phyloP scores from a whole-genome alignment of 2,888 invertebrate genomes.

The Sminthurides aquaticus region DNA sequence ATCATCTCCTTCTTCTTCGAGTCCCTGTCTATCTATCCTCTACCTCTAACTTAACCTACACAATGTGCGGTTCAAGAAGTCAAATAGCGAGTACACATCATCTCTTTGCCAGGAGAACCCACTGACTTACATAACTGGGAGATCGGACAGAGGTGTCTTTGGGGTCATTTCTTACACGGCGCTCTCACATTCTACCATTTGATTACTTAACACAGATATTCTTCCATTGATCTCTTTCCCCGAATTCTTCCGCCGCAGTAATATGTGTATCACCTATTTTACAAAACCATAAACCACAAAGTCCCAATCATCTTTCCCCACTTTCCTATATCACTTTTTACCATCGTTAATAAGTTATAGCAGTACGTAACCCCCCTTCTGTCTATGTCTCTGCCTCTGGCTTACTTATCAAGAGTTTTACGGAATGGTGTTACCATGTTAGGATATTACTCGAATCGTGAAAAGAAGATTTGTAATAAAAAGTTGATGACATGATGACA shows the following conservation, averaged over 20 bases:
- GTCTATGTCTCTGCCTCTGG: background rate
- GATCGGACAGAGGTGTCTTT: background rate
- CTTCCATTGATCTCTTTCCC: slow-evolving; percentile 4
- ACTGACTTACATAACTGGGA: slow-evolving; percentile 23
- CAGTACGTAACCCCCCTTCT: background rate
- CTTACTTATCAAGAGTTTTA: no score
- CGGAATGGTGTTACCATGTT: no score
- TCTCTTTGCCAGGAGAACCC: slow-evolving; percentile 11
- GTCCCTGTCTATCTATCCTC: background rate
- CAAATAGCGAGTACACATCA: background rate
- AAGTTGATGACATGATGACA: no score
- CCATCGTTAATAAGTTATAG: background rate
- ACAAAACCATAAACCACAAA: background rate
- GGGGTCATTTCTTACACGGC: slow-evolving; percentile 15
- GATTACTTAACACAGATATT: slow-evolving; percentile 17
- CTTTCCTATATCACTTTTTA: background rate
- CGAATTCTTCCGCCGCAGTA: background rate
- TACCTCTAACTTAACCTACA: background rate
- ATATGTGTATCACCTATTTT: slow-evolving; percentile 1
- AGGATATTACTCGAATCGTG: no score
- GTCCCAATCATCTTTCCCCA: background rate
- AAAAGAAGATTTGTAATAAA: no score
- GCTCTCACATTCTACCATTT: slow-evolving; percentile 6
- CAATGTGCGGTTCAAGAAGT: background rate
- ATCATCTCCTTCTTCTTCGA: no score